Base-by-base conservation (phyloP, 2,797 vertebrate genomes). In the Ciconia nigra region DNA sequence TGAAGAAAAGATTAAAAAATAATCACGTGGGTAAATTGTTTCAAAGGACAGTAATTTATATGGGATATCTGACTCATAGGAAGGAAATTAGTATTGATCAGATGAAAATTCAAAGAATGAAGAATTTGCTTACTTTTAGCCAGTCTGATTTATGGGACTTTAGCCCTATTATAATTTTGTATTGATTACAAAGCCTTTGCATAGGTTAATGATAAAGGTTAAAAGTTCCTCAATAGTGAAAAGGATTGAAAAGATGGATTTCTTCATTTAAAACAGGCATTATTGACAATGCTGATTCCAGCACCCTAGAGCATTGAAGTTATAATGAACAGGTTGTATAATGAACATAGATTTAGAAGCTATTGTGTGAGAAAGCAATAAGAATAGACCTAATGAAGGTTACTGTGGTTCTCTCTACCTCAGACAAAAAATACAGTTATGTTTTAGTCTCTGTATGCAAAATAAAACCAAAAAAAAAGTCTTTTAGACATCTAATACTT, bases 191-290 rank as follows among this genome's bases (percentile, higher is more conserved):
- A 92, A 81, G 44, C 41, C 13, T 84, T 93, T 90, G 80, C 85
- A 96, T 82, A 96, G 59, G 90, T 92, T 93, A 94, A 96, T 94
- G 80, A 73, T 83, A 84, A 87, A 90, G 81, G 86, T 93, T 87
- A 87, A 49, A 95, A 90, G 74, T 71, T 61, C 35, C 51, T 86
- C 33, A 51, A 42, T 42, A 89, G 52, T 42, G 24, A 83, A 92
- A 89, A 89, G 35, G n/a, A 88, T 63, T 82, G 47, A 79, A 92
- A 95, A 97, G 47, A 95, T 90, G 29, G 73, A 93, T 95, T 96
- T 95, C 74, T 93, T 81, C 13, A 92, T 81, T 87, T 94, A 90
- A 80, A 95, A 67, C 24, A 54, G 49, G 13, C 11, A n/a, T 57
- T 96, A 92, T 70, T 89, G 90, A 63, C 88, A 77, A 26, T 35